Evolutionary conservation across 2,888 invertebrate species (phyloP).

Genomic region (Mechanitis mazaeus): DNA sequence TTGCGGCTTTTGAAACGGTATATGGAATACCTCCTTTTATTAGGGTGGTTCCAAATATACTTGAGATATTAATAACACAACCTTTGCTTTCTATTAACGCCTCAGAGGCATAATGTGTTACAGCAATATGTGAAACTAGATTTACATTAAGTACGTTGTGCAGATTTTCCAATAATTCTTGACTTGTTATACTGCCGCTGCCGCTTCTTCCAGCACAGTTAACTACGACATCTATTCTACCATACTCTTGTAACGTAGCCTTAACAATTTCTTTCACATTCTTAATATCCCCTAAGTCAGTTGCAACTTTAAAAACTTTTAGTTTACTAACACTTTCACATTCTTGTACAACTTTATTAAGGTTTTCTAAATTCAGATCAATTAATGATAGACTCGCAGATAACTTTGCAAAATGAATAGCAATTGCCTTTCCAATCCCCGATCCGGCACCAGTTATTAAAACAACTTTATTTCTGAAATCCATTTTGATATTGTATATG

Average conservation of each 20-base stretch:
- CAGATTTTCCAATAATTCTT: slow-evolving; percentile 34
- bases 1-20: slow-evolving; percentile 81
- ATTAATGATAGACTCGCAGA: neutral
- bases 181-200: slow-evolving; percentile 33
- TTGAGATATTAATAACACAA: slow-evolving; percentile 44
- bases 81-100: slow-evolving; percentile 39
- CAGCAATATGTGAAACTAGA: slow-evolving; percentile 38
- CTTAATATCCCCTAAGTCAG: neutral
- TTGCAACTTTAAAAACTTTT: slow-evolving; percentile 10
- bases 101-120: slow-evolving; percentile 35
- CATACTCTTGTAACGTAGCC: too few species aligned
- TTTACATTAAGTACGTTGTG: slow-evolving; percentile 41
- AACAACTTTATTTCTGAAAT: slow-evolving; percentile 5
- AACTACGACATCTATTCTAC: too few species aligned
- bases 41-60: slow-evolving; percentile 21
- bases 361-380: neutral
- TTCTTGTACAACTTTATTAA: slow-evolving; percentile 4
- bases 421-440: too few species aligned
- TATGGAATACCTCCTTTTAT: slow-evolving; percentile 52
- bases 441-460: neutral
- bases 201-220: slow-evolving; percentile 25
- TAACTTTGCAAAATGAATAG: slow-evolving; percentile 3
- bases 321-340: slow-evolving; percentile 6
- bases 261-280: slow-evolving; percentile 4
- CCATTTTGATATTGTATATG: neutral